Conservation (phyloP, 2,113 vertebrate species). For the Fukomys damarensis region DNA sequence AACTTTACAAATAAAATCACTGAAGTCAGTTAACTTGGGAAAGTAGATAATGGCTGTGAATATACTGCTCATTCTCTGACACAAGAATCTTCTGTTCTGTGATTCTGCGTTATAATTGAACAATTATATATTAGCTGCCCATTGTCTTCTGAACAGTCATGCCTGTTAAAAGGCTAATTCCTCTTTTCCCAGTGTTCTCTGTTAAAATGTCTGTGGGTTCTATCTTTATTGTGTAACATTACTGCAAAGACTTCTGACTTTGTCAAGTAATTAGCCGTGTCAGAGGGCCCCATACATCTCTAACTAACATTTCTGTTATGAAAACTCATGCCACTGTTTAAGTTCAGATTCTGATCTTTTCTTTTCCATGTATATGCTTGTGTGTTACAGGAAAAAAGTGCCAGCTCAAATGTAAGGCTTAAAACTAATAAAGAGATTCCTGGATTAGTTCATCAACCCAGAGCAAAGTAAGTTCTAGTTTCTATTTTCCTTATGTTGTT, state of each 20-base stretch:
- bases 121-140: not conserved
- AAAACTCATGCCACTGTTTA: not conserved
- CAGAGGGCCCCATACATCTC: not conserved
- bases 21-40: not conserved
- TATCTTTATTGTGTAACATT: not conserved
- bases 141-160: not conserved
- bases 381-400: constrained; percentile 91
- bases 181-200: not conserved
- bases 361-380: constrained; percentile 75
- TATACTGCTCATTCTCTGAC: not conserved
- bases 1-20: not conserved
- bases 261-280: not conserved
- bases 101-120: not conserved
- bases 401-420: constrained; percentile 88
- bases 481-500: not conserved
- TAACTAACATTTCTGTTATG: not conserved
- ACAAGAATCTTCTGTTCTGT: not conserved
- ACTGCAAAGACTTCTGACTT: not conserved
- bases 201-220: not conserved
- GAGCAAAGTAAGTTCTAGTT: constrained; percentile 89
- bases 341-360: constrained; percentile 16
- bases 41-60: not conserved
- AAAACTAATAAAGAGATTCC: constrained; percentile 90
- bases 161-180: not conserved
- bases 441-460: constrained; percentile 89